Conservation (phyloP, 2,888 invertebrate genomes). For the Leptinotarsa haldemani region DNA sequence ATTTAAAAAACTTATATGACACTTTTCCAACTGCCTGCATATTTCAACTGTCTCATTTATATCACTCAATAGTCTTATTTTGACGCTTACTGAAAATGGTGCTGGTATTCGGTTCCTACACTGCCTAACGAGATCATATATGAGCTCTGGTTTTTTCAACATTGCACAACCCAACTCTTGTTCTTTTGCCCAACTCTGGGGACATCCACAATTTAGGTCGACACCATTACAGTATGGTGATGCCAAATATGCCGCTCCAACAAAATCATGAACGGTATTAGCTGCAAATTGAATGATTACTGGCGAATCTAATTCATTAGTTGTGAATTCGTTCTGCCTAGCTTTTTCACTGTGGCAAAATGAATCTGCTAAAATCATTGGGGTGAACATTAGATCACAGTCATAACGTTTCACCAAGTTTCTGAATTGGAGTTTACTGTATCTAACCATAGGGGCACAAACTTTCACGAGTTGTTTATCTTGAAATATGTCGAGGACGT, state of each 20-base stretch:
- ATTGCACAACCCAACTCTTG: constrained; percentile 91
- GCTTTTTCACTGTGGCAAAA: constrained; percentile 91
- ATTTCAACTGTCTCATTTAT: constrained; percentile 80
- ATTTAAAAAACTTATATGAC: constrained; percentile 89
- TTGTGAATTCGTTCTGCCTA: constrained; percentile 83
- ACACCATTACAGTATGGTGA: constrained; percentile 87
- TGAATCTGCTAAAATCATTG: constrained; percentile 96
- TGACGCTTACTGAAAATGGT: constrained; percentile 89
- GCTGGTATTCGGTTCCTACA: constrained; percentile 78
- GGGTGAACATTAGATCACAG: constrained; percentile 92
- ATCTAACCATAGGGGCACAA: constrained; percentile 97
- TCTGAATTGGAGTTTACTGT: constrained; percentile 86
- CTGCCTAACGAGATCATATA: constrained; percentile 83
- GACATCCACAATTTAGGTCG: constrained; percentile 98
- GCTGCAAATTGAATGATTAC: constrained; percentile 96
- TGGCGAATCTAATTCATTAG: constrained; percentile 73
- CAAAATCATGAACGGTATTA: constrained; percentile 83
- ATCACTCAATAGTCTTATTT: constrained; percentile 86
- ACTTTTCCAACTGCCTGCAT: constrained; percentile 80
- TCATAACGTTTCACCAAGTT: constrained; percentile 81
- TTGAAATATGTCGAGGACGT: constrained; percentile 76
- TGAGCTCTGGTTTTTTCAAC: constrained; percentile 83
- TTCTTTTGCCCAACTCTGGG: constrained; percentile 94
- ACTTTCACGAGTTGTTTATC: constrained; percentile 77
- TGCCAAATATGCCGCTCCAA: constrained; percentile 85